Evolutionary conservation across 2,113 vertebrate species (phyloP), one percentile per base, ranked within the genome.

Genomic region (Parus major): DNA sequence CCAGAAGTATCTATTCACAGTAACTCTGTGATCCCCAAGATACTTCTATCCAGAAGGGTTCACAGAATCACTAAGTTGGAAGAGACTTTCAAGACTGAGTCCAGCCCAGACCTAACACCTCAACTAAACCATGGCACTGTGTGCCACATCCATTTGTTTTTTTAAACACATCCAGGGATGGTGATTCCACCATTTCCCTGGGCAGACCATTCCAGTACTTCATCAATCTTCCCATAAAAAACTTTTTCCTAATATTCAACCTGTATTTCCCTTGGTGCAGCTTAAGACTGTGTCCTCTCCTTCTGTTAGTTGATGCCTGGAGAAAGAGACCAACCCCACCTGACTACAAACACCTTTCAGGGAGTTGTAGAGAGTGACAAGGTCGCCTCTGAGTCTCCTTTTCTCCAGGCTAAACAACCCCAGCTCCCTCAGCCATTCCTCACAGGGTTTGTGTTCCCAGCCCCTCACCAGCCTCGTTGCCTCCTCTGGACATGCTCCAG

Each of bases 261-360:
- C 17, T 6, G 1, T 11, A 20, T 72, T n/a, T 56, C 52, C 9
- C 23, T 56, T 56, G 39, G 3, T 1, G 3, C 39, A 55, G 29
- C 12, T n/a, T 27, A 1, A 56, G 52, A 4, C 39, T 27, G 52
- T 72, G 36, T 7, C 31, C 70, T 42, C 29, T n/a, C 0, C 0
- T 56, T 55, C 70, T 56, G 39, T 21, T 31, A 3, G 1, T 27
- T 33, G 50, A 4, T 42, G 69, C 17, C 5, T 42, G 29, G 12
- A 7, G 12, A 42, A 5, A 55, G 52, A 42, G 23, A n/a, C 70
- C 9, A 11, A 4, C 22, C 29, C 22, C 33, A 47, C 9, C 39
- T 16, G 42, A 42, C 42, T 42, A 42, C 42, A 42, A 2, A 29
- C 70, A 27, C 39, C 12, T 6, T 56, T 56, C 39, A 42, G 7